Conservation (phyloP, 2,797 vertebrate genomes). For the Forpus xanthops region DNA sequence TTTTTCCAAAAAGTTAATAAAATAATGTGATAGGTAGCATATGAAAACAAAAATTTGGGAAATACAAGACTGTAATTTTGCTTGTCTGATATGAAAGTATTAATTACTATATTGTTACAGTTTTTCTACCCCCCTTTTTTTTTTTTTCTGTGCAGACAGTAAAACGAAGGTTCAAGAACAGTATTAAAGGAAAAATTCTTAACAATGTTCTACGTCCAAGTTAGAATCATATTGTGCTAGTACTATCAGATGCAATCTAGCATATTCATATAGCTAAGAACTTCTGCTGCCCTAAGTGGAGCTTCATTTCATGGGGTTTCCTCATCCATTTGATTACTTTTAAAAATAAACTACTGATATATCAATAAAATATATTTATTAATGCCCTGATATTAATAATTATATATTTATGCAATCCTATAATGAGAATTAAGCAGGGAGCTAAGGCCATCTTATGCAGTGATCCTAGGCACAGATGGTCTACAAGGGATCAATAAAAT, state of each 20-base stretch:
- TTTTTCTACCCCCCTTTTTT: neutral
- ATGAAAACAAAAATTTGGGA: neutral
- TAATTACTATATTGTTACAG: neutral
- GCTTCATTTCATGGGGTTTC: neutral
- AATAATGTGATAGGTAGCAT: neutral
- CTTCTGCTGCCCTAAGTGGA: neutral
- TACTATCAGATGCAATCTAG: neutral
- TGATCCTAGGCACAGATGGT: neutral
- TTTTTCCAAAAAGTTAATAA: neutral
- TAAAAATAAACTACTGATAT: neutral
- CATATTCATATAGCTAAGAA: neutral
- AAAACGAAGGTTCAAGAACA: neutral
- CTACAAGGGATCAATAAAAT: neutral
- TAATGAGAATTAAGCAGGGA: neutral
- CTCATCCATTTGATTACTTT: neutral
- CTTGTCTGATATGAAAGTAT: neutral
- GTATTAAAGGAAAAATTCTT: neutral
- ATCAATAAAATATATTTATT: neutral
- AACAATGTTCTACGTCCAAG: neutral
- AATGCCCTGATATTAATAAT: neutral
- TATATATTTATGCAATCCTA: neutral
- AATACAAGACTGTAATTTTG: neutral
- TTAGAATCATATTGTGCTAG: fast-evolving
- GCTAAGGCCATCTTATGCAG: neutral
- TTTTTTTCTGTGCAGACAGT: neutral